Percentiles rank a stretch among this genome's conserved stretches.
These are phyloP conservation scores for Heterochromis multidens DNA, from an alignment of 2,113 vertebrate species.

Conservation along the genomic window DNA sequence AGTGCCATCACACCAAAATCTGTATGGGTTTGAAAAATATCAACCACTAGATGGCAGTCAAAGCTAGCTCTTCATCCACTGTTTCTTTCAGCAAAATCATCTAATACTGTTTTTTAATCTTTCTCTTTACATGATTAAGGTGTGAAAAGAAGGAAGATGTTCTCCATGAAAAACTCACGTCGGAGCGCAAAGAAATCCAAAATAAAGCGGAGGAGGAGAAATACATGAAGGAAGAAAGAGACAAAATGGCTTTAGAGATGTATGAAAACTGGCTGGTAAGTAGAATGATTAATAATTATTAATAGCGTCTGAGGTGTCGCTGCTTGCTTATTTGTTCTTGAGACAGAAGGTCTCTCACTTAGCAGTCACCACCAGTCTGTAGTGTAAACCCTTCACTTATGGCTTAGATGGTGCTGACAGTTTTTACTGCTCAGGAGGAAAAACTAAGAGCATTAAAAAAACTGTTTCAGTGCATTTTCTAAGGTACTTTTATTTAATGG, in stretches of 20 bases:
- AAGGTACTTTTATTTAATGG: not conserved
- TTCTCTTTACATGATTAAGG: constrained; percentile 67
- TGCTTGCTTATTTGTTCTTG: not conserved
- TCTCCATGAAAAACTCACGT: constrained; percentile 76
- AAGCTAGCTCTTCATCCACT: not conserved
- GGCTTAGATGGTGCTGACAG: not conserved
- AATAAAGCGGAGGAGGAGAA: constrained; percentile 76
- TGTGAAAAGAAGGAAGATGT: constrained; percentile 81
- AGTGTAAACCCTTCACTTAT: not conserved
- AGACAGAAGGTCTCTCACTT: not conserved
- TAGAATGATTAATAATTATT: not conserved
- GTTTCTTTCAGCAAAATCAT: not conserved
- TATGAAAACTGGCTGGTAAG: constrained; percentile 92
- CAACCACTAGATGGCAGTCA: constrained; percentile 31
- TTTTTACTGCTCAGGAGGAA: not conserved
- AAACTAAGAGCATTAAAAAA: not conserved
- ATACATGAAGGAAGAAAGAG: constrained; percentile 81
- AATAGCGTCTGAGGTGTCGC: not conserved
- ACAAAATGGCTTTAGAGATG: constrained; percentile 81
- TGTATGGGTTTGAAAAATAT: not conserved
- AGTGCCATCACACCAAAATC: too few relatives aligned
- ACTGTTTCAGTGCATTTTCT: not conserved
- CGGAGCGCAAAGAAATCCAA: constrained; percentile 64
- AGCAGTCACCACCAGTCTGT: not conserved
- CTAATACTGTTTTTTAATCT: not conserved